These are phyloP conservation scores for Therioaphis trifolii DNA, from an alignment of 2,888 invertebrate species.

Conservation along the genomic window DNA sequence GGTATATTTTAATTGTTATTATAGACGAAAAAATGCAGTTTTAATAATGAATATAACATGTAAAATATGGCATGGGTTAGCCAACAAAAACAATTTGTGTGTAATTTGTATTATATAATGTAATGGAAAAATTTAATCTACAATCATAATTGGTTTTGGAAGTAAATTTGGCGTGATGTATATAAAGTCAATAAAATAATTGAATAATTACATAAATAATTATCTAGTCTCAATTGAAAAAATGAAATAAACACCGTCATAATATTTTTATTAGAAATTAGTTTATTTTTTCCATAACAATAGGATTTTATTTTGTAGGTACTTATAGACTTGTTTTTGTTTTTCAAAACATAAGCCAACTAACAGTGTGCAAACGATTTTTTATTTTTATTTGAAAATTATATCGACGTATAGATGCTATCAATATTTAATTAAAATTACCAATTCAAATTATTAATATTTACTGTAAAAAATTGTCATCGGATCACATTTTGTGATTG, in stretches of 20 bases:
- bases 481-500: too few species aligned
- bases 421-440: too few species aligned
- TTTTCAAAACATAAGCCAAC: background rate
- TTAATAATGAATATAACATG: slow-evolving; percentile 16
- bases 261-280: background rate
- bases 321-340: background rate
- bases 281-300: background rate
- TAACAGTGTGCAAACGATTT: background rate
- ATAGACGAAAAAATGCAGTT: background rate
- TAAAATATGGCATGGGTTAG: background rate
- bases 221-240: slow-evolving; percentile 6
- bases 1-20: background rate
- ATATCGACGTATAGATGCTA: too few species aligned
- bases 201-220: background rate
- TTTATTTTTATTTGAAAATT: background rate
- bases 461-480: too few species aligned
- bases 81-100: background rate
- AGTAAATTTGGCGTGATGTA: slow-evolving; percentile 10
- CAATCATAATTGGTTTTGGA: background rate
- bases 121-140: background rate
- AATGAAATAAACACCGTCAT: background rate
- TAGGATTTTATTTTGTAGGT: background rate
- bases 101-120: background rate
- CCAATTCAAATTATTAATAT: background rate
- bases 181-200: slow-evolving; percentile 2